Evolutionary conservation across 1,140 invertebrate species (phyloP).

Genomic region (Drosophila repleta): DNA sequence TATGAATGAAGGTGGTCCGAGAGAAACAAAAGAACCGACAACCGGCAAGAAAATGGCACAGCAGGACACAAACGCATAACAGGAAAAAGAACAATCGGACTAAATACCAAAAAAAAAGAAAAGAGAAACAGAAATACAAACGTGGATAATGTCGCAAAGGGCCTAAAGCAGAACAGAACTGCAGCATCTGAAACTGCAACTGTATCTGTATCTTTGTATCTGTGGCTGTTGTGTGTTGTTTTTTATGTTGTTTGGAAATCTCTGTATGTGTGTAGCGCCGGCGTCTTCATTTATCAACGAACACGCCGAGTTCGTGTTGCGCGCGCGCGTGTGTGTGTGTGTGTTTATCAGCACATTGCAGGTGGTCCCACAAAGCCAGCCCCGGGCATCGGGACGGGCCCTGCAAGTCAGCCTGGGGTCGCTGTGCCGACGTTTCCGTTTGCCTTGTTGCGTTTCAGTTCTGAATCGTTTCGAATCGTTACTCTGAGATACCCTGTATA

Average conservation of each 20-base stretch:
- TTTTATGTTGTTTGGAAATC: background rate
- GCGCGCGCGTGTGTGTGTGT: constrained; percentile 37
- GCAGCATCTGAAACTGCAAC: constrained; percentile 37
- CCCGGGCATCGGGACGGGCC: constrained; percentile 33
- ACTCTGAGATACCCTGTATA: constrained; percentile 27
- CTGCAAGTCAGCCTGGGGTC: constrained; percentile 57
- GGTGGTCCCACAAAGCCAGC: constrained; percentile 66
- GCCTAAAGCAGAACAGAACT: constrained; percentile 44
- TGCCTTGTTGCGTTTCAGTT: constrained; percentile 46
- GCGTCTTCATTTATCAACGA: constrained; percentile 75
- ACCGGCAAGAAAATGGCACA: constrained; percentile 31
- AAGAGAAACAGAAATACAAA: constrained; percentile 18
- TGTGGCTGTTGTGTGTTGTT: background rate
- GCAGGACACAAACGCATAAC: constrained; percentile 69
- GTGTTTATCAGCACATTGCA: constrained; percentile 81
- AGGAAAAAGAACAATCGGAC: constrained; percentile 42
- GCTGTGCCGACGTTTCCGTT: constrained; percentile 65
- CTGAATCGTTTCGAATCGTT: constrained; percentile 34
- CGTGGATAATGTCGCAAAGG: constrained; percentile 52
- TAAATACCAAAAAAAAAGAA: constrained; percentile 16
- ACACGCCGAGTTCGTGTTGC: constrained; percentile 19
- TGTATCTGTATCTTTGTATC: constrained; percentile 15
- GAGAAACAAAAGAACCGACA: background rate
- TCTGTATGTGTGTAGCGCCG: constrained; percentile 56
- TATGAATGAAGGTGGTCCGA: constrained; percentile 50